Conservation (phyloP, 2,888 invertebrate genomes). For the Aporophyla nigra region DNA sequence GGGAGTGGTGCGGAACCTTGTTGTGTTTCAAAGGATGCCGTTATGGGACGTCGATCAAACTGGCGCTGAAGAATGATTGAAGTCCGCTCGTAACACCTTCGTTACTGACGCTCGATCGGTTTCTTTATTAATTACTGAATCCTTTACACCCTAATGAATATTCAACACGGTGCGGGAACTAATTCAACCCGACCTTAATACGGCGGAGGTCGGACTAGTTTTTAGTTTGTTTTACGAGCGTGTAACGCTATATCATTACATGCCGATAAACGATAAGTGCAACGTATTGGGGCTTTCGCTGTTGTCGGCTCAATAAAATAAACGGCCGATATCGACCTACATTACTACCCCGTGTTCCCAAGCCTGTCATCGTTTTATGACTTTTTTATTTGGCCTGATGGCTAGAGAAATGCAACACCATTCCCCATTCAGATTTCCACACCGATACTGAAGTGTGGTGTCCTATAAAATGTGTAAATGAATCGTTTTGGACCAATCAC, state of each 20-base stretch:
- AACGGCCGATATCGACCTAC: slow-evolving; percentile 82
- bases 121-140: slow-evolving; percentile 83
- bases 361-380: slow-evolving; percentile 88
- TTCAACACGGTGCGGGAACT: slow-evolving; percentile 77
- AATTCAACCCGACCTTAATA: slow-evolving; percentile 78
- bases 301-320: slow-evolving; percentile 86
- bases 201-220: slow-evolving; percentile 73
- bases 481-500: slow-evolving; percentile 77
- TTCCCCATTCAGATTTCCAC: slow-evolving; percentile 85
- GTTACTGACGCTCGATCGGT: slow-evolving; percentile 79
- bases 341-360: slow-evolving; percentile 87
- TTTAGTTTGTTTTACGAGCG: slow-evolving; percentile 86
- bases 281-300: slow-evolving; percentile 82
- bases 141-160: slow-evolving; percentile 84
- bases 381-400: slow-evolving; percentile 89
- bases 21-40: slow-evolving; percentile 76
- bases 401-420: slow-evolving; percentile 87
- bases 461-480: slow-evolving; percentile 80
- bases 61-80: slow-evolving; percentile 71
- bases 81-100: slow-evolving; percentile 70
- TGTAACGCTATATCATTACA: slow-evolving; percentile 87
- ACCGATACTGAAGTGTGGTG: slow-evolving; percentile 79
- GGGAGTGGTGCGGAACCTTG: slow-evolving; percentile 69
- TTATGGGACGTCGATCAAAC: slow-evolving; percentile 73
- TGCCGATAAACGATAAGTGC: slow-evolving; percentile 88